Base-by-base conservation (phyloP, 1,140 invertebrate genomes). In the Pollicipes pollicipes region DNA sequence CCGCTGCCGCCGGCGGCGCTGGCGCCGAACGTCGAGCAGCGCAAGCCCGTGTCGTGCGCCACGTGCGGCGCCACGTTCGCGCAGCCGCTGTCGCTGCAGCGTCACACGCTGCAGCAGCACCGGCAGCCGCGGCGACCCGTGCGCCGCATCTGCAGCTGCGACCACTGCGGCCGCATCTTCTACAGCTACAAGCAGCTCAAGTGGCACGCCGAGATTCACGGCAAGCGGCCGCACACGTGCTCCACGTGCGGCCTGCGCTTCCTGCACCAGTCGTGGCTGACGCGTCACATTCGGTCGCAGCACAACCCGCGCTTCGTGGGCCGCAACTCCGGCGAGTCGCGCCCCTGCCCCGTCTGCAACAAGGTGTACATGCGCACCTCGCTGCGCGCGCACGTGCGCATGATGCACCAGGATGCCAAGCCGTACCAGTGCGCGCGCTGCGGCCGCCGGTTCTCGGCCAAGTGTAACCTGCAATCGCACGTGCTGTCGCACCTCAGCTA, bases 381-480 rank as follows among this genome's bases (percentile, higher is more conserved):
- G 27, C 81, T 93, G 6, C 86, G 88, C n/a, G 85, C 87, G 16
- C 90, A 93, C 76, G 86, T 92, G 81, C 84, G 84, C 0, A 89
- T 87, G 30, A 76, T 74, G 30, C 88, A 91, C 79, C 87, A 85
- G 74, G 88, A 86, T 27, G 83, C 86, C 69, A 85, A 86, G 69
- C 88, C 88, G 10, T 90, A 85, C 80, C 82, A 85, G 69, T 94
- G 91, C 80, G 83, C 87, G 69, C 87, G 92, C 35, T 93, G 91
- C 80, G 89, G 87, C 73, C 92, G 91, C 77, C 83, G 85, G 32
- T 93, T 93, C 80, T 88, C 87, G 68, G 92, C 90, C 64, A 91
- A 91, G 80, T 91, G 90, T 88, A 94, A 93, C 79, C 81, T 93
- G 63, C 88, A 91, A 76, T 83, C 90, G 73, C 91, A 94, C 80